phyloP scores from a whole-genome alignment of 2,797 vertebrate genomes.

The Spheniscus humboldti region DNA sequence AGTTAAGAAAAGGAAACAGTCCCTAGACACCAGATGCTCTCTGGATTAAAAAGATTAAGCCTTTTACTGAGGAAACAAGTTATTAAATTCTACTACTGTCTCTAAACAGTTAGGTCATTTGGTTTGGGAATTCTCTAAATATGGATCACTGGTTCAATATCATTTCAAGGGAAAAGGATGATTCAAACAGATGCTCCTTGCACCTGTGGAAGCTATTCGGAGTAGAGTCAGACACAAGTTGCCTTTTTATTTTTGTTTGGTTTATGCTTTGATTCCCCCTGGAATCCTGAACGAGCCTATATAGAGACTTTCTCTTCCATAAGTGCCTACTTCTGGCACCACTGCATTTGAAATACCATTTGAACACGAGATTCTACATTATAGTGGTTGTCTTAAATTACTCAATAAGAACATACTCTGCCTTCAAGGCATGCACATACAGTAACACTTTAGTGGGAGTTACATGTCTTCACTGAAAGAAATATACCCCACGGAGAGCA shows the following conservation, averaged over 20 bases:
- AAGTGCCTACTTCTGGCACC: slow-evolving; percentile 27
- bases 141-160: neutral
- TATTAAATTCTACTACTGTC: neutral
- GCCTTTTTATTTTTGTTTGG: slow-evolving; percentile 49
- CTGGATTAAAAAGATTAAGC: neutral
- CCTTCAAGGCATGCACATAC: slow-evolving; percentile 12
- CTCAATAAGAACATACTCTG: slow-evolving; percentile 3
- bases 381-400: neutral
- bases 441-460: neutral
- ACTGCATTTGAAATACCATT: slow-evolving; percentile 1
- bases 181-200: slow-evolving; percentile 41
- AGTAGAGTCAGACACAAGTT: slow-evolving; percentile 9
- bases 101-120: slow-evolving; percentile 21
- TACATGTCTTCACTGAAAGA: neutral
- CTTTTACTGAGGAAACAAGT: neutral
- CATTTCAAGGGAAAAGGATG: neutral
- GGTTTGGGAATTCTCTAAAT: slow-evolving; percentile 33
- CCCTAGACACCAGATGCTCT: neutral
- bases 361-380: neutral
- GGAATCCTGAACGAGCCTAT: slow-evolving; percentile 28
- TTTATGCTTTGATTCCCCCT: slow-evolving; percentile 49
- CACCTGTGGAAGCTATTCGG: slow-evolving; percentile 45
- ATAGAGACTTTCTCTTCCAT: slow-evolving; percentile 13
- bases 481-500: neutral
- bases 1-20: neutral